Evolutionary conservation across 2,797 vertebrate species (phyloP).

Genomic region (Anolis apletophallus): DNA sequence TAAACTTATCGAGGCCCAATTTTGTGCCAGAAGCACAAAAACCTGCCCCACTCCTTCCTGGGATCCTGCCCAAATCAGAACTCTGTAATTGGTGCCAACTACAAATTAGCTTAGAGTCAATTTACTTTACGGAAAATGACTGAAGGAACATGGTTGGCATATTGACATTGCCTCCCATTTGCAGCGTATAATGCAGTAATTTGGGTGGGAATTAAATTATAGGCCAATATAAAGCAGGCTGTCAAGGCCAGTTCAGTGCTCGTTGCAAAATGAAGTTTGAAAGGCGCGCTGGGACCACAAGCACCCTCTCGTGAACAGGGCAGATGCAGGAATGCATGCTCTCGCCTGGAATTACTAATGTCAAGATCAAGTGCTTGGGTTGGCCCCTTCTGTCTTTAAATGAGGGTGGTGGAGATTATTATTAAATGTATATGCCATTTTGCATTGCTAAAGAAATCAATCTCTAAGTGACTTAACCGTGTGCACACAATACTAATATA

Average conservation of each 20-base stretch:
- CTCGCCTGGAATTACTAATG: background rate
- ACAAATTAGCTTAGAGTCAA: constrained; percentile 33
- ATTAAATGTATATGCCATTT: background rate
- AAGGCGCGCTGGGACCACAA: constrained; percentile 11
- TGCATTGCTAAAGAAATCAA: background rate
- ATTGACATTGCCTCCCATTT: constrained; percentile 32
- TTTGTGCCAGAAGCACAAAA: background rate
- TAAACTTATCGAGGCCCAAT: background rate
- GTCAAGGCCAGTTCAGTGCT: constrained; percentile 22
- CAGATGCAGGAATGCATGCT: background rate
- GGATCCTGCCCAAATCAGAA: constrained; percentile 9
- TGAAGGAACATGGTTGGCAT: constrained; percentile 31
- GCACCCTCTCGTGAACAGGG: constrained; percentile 1
- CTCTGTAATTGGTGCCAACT: constrained; percentile 12
- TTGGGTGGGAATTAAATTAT: constrained; percentile 47
- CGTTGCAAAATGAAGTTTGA: constrained; percentile 30
- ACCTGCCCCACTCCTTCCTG: background rate
- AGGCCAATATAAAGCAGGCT: constrained; percentile 24
- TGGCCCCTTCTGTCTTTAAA: background rate
- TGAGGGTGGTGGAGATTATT: background rate
- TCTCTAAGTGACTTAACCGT: background rate
- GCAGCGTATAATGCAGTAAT: constrained; percentile 35
- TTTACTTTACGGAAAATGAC: constrained; percentile 30
- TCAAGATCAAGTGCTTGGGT: background rate
- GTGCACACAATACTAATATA: background rate